Base-by-base conservation (phyloP, 2,888 invertebrate species). In the Resseliella maxima region DNA sequence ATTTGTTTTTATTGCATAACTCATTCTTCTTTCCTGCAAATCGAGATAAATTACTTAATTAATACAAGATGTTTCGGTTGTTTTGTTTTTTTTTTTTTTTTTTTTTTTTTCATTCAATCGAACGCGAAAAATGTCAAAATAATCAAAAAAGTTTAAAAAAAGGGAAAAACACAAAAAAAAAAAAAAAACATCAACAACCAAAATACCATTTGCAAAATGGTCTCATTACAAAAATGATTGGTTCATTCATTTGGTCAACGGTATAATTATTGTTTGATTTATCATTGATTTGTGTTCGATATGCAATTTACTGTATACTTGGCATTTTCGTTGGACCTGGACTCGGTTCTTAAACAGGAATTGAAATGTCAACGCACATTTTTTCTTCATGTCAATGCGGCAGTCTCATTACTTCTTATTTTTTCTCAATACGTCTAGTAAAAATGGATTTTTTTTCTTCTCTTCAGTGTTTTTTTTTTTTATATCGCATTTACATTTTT, bases 1-100 rank as follows among this genome's bases (percentile, higher is more conserved):
- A 6, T 59, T 59, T 24, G n/a, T 10, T 59, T 72, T 72, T 72
- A 72, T 72, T 72, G 15, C 72, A 31, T 72, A 72, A 72, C 35
- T 15, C 15, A 31, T 72, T 72, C 31, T 72, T 72, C 72, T 72
- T 72, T 31, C 15, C 31, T 15, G 31, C 18, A 24, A 59, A 27
- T 59, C 59, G 24, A 8, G 8, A 18, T 2, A 50, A 50, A 50
- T 50, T 50, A 50, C 46, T 50, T 50, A 50, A 50, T 50, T 50
- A 50, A 15, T 50, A 50, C 46, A 18, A 50, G 8, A 50, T n/a
- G n/a, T n/a, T n/a, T n/a, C n/a, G n/a, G n/a, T n/a, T n/a, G n/a
- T n/a, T n/a, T n/a, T n/a, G n/a, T n/a, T n/a, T n/a, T n/a, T n/a
- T n/a, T n/a, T n/a, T n/a, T n/a, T n/a, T n/a, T 50, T 50, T 18